Percentiles rank a stretch among this genome's conserved stretches.
phyloP scores from a whole-genome alignment of 2,113 vertebrate species.

The Ahaetulla prasina region DNA sequence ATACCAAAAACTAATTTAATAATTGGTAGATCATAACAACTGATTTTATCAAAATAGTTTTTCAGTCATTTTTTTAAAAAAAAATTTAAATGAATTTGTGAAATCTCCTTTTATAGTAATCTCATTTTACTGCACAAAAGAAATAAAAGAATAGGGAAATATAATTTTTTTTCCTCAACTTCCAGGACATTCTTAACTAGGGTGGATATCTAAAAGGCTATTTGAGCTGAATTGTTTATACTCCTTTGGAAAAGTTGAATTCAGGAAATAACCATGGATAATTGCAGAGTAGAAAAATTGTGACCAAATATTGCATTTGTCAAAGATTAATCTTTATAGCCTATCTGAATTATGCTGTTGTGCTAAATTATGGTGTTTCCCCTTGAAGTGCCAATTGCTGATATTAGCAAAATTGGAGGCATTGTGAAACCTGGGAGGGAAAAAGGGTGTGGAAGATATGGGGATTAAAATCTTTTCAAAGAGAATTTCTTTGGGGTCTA shows the following conservation, averaged over 20 bases:
- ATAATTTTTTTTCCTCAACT: background rate
- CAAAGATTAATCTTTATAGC: conserved; percentile 20
- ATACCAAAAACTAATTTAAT: background rate
- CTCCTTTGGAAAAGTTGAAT: conserved; percentile 11
- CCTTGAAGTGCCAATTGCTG: background rate
- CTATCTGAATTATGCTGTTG: background rate
- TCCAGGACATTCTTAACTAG: background rate
- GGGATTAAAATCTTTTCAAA: conserved; percentile 12
- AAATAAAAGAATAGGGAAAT: background rate
- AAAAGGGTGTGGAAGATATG: background rate
- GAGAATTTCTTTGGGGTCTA: background rate
- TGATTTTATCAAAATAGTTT: background rate
- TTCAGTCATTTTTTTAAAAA: background rate
- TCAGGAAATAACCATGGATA: conserved; percentile 23
- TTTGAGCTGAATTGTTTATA: conserved; percentile 30
- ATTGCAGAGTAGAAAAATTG: background rate
- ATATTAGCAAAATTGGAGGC: conserved; percentile 7
- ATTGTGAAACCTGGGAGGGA: background rate
- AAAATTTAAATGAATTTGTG: background rate
- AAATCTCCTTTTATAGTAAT: background rate
- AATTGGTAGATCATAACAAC: background rate
- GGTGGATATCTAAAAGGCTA: conserved; percentile 2
- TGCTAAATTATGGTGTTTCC: background rate
- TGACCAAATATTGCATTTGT: conserved; percentile 14
- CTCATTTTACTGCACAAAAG: background rate